Conservation (phyloP, 2,113 vertebrate genomes). For the Pandion haliaetus region DNA sequence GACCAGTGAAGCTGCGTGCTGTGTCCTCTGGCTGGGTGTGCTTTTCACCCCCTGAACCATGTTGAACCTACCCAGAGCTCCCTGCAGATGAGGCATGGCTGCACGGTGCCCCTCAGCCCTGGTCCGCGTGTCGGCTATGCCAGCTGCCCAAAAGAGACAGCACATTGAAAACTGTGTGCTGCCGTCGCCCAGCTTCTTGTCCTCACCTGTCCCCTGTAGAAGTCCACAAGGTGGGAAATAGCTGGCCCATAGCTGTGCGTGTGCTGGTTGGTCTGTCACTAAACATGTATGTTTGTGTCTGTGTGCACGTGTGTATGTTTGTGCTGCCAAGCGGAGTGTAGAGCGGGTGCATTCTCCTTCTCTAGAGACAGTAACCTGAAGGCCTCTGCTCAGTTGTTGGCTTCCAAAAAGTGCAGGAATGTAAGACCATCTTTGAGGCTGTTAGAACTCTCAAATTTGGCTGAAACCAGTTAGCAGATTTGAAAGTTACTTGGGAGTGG, state of each 20-base stretch:
- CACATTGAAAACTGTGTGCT: background rate
- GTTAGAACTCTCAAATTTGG: background rate
- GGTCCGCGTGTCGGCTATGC: fast-evolving
- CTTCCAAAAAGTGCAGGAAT: background rate
- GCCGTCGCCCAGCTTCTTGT: background rate
- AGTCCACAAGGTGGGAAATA: background rate
- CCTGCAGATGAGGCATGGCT: background rate
- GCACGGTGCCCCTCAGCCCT: background rate
- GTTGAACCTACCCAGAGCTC: background rate
- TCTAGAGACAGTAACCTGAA: background rate
- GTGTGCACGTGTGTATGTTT: background rate
- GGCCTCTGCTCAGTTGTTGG: background rate
- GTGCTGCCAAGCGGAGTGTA: background rate
- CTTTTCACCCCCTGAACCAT: fast-evolving
- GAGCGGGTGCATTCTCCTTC: background rate
- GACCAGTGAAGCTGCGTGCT: background rate
- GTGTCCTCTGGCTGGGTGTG: background rate
- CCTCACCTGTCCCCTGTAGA: fast-evolving
- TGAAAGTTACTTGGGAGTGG: background rate
- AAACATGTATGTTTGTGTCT: background rate
- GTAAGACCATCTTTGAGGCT: background rate
- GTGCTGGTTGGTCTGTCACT: background rate
- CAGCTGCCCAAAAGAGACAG: background rate
- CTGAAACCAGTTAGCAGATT: background rate
- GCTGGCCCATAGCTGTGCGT: background rate